Base-by-base conservation (phyloP, 2,113 vertebrate species). In the Scomber scombrus region DNA sequence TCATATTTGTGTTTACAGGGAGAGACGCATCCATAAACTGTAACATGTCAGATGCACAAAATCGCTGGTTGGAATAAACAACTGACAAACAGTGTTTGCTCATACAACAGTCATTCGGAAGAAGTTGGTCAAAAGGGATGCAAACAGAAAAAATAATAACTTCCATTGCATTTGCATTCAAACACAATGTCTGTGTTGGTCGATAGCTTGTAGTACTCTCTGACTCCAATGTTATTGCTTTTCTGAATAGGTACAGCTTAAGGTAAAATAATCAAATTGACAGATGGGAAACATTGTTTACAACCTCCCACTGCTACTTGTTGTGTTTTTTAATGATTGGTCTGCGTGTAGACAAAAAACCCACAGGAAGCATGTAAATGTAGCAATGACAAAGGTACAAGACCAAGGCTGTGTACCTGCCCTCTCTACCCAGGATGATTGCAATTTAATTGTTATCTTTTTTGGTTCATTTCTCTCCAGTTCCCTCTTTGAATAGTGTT, bases 1-100 rank as follows among this genome's bases (percentile, higher is more conserved):
- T 86, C 77, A 71, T 85, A 66, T 80, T 82, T 69, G 69, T 85
- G 52, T 80, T 83, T 67, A 70, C 14, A 74, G 54, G 58, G 71
- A 75, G 62, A 21, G 75, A 75, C 19, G 15, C 31, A 77, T 80
- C 83, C 69, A 80, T 79, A 72, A n/a, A 8, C 62, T 55, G 68
- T 23, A 49, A 71, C 73, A 78, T 73, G 68, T 50, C 14, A 80
- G 60, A 82, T 31, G 19, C 65, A 56, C 62, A 75, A 66, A 81
- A 75, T 60, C 23, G 4, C 19, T 49, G 47, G 26, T 85, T 79
- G 71, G 70, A 66, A 21, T 49, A 63, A 80, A 71, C 60, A 78
- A 34, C 66, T 54, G 56, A 71, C 43, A 19, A 58, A 43, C 1
- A 3, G 16, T 54, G 67, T 72, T 89, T 78, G 52, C 58, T 61